phyloP scores from a whole-genome alignment of 2,797 vertebrate species.

The Lacerta agilis region DNA sequence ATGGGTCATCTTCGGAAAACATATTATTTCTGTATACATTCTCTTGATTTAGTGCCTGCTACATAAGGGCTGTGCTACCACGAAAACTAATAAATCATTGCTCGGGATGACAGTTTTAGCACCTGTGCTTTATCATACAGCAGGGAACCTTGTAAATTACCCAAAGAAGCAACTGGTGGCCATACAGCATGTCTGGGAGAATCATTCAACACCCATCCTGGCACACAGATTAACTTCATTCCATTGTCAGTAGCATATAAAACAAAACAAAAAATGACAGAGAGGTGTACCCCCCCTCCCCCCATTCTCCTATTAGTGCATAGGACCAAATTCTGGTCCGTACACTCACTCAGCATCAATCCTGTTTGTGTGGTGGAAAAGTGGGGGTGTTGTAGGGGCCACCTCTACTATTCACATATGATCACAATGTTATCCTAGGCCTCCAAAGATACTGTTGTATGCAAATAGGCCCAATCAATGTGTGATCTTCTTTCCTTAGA shows the following conservation, averaged over 20 bases:
- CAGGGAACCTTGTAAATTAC: slow-evolving; percentile 73
- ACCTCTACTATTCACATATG: not conserved
- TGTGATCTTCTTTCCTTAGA: not conserved
- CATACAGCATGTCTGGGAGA: slow-evolving; percentile 34
- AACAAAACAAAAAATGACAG: slow-evolving; percentile 49
- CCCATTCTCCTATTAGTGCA: slow-evolving; percentile 48
- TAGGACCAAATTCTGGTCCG: not conserved
- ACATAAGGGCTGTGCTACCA: slow-evolving; percentile 67
- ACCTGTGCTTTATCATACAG: slow-evolving; percentile 75
- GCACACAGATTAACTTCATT: slow-evolving; percentile 59
- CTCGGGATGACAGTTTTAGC: slow-evolving; percentile 70
- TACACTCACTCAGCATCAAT: not conserved
- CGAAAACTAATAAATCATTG: slow-evolving; percentile 74
- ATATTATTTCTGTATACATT: slow-evolving; percentile 74
- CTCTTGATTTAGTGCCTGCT: slow-evolving; percentile 76
- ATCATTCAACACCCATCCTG: slow-evolving; percentile 56
- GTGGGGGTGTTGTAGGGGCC: not conserved
- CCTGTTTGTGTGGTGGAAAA: not conserved
- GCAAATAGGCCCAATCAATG: not conserved
- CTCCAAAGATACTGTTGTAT: not conserved
- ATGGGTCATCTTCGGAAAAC: slow-evolving; percentile 72
- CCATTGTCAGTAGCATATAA: slow-evolving; percentile 59
- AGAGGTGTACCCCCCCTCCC: slow-evolving; percentile 27
- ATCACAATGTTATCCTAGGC: not conserved
- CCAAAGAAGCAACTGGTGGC: slow-evolving; percentile 69